Percentiles rank a stretch among this genome's conserved stretches.
Conservation (phyloP, 2,113 vertebrate species). For the Bubo bubo region DNA sequence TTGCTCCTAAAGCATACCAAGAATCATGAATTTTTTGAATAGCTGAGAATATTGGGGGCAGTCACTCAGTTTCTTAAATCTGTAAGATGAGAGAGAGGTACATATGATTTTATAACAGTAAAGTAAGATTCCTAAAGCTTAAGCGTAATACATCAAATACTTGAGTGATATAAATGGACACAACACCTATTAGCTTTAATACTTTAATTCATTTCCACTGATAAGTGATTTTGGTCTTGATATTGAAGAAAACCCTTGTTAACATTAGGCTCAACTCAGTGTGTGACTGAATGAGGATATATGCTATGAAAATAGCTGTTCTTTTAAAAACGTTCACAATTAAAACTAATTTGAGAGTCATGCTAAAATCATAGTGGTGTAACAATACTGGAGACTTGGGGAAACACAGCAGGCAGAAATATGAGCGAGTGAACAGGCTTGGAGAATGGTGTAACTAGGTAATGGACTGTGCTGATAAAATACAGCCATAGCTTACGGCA, state of each 20-base stretch:
- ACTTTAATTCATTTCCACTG: not conserved
- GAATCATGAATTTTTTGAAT: not conserved
- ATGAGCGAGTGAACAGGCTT: not conserved
- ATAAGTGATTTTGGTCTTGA: not conserved
- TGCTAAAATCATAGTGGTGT: not conserved
- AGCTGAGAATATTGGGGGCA: not conserved
- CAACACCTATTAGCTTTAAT: not conserved
- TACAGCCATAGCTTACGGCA: fast-evolving
- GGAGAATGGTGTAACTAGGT: not conserved
- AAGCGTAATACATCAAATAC: not conserved
- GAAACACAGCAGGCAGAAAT: not conserved
- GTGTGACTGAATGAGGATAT: not conserved
- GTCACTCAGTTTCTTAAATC: not conserved
- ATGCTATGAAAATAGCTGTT: not conserved
- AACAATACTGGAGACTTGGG: fast-evolving
- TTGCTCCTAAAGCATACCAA: not conserved
- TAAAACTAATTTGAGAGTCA: not conserved
- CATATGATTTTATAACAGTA: not conserved
- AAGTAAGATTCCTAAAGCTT: not conserved
- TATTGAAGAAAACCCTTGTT: not conserved
- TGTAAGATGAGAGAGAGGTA: not conserved
- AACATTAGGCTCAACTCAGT: not conserved
- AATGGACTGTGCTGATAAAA: not conserved
- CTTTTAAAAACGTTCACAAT: not conserved
- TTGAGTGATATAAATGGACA: not conserved